A percentile compares a stretch with the other conserved stretches of the same genome.
These are phyloP conservation scores for Sweltsa coloradensis DNA, from an alignment of 1,140 invertebrate species.

Conservation along the genomic window DNA sequence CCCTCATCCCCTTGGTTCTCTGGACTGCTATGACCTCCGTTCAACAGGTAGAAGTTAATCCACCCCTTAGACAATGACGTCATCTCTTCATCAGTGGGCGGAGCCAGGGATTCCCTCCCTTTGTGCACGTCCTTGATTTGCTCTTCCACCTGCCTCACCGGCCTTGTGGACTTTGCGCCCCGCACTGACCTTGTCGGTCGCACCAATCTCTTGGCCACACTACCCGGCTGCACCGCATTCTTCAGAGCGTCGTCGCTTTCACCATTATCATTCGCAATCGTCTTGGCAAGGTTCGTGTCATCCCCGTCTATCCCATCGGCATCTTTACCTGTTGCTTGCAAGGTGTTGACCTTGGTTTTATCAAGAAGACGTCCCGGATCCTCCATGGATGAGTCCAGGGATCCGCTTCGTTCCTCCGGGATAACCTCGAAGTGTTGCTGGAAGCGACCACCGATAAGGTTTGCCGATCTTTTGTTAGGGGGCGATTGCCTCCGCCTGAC, in stretches of 20 bases:
- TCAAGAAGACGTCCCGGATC: constrained; percentile 12
- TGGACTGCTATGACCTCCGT: neutral
- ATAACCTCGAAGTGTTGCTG: constrained; percentile 31
- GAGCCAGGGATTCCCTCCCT: constrained; percentile 8
- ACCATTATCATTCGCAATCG: too few relatives aligned
- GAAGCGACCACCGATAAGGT: neutral
- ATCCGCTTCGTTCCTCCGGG: constrained; percentile 35
- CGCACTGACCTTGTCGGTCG: too few relatives aligned
- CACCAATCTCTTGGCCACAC: too few relatives aligned
- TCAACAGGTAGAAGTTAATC: constrained; percentile 26
- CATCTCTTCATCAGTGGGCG: constrained; percentile 13
- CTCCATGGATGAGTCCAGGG: constrained; percentile 32
- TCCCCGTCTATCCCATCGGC: too few relatives aligned
- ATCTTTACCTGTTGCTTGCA: too few relatives aligned
- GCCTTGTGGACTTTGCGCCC: too few relatives aligned
- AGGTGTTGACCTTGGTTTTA: too few relatives aligned
- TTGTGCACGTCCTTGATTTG: neutral
- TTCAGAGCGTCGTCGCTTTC: too few relatives aligned
- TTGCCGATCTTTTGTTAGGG: constrained; percentile 1
- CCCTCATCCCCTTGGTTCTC: neutral
- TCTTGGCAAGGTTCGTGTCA: too few relatives aligned
- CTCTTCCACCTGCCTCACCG: neutral
- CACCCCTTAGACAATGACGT: constrained; percentile 25
- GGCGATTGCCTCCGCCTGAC: too few relatives aligned
- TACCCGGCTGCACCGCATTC: too few relatives aligned